These are phyloP conservation scores for Oreortyx pictus DNA, from an alignment of 2,797 vertebrate species.

Conservation along the genomic window DNA sequence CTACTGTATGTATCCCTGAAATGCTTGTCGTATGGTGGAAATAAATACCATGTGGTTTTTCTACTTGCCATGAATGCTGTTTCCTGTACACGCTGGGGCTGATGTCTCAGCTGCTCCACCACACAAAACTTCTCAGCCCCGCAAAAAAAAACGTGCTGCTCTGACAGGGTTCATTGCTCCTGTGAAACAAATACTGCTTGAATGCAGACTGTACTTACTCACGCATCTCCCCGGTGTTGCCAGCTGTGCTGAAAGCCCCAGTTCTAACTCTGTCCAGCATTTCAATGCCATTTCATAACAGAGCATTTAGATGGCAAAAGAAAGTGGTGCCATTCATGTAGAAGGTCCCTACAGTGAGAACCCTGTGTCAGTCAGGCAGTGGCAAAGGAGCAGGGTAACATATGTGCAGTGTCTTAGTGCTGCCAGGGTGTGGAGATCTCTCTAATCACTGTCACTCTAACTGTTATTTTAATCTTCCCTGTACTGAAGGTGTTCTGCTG, in stretches of 20 bases:
- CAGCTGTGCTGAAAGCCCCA: conserved; percentile 53
- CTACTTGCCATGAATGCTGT: conserved; percentile 45
- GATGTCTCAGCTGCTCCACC: conserved; percentile 3
- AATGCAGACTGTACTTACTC: not conserved
- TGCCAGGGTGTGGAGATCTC: conserved; percentile 10
- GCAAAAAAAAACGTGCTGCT: not conserved
- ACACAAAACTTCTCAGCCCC: not conserved
- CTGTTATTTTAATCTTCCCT: conserved; percentile 31
- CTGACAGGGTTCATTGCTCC: not conserved
- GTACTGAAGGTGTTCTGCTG: not conserved
- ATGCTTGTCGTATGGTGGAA: not conserved
- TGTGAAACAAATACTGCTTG: not conserved
- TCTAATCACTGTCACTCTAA: conserved; percentile 45
- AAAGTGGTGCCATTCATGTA: conserved; percentile 27
- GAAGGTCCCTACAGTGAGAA: not conserved
- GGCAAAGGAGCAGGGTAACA: conserved; percentile 39
- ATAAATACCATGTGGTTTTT: conserved; percentile 21
- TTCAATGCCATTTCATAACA: conserved; percentile 36
- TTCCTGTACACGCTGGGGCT: conserved; percentile 41
- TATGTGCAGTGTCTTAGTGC: conserved; percentile 51
- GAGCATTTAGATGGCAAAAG: not conserved
- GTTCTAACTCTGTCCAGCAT: conserved; percentile 44
- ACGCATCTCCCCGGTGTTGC: not conserved
- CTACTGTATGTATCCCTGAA: conserved; percentile 47
- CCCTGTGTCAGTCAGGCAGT: not conserved